Base-by-base conservation (phyloP, 2,888 invertebrate genomes). In the Leptopilina myrica region DNA sequence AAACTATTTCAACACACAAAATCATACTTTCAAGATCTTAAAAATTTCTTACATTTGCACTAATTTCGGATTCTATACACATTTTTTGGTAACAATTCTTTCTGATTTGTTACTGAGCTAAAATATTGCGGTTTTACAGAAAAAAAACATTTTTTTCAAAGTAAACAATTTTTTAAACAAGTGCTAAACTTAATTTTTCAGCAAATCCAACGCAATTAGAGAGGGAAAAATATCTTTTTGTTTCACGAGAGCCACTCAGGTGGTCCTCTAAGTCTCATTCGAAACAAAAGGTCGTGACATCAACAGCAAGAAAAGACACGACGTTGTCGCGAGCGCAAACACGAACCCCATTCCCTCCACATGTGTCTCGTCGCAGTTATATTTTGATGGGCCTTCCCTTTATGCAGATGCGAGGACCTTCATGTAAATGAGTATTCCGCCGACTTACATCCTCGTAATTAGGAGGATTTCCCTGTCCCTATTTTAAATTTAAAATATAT, bases 141-240 rank as follows among this genome's bases (percentile, higher is more conserved):
- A 33, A 3, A 33, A 33, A 33, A 33, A 20, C 0, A 20, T 20
- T 20, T 26, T 26, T 26, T 33, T 33, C 4, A 33, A 33, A 33
- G 3, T 33, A 33, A 2, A 33, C 1, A 5, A 33, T 33, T 33
- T 33, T 33, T 2, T 33, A 1, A 33, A 33, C 5, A 33, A 33
- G 33, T 33, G 33, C 4, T 2, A 33, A 33, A 43, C 43, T 8
- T 43, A 7, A 43, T 7, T 43, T 43, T 43, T 43, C 33, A 33
- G 43, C 5, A 43, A 43, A 43, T 43, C 85, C 85, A 81, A 77
- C 79, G 80, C 82, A 86, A 84, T 86, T 86, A 83, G 83, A 12
- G 77, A 80, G 83, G 20, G 20, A 2, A 33, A 82, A 84, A 84
- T 85, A 81, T 80, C 83, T 85, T 82, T 82, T 78, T 81, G 79